Conservation (phyloP, 2,888 invertebrate genomes). For the Volucella zonaria region DNA sequence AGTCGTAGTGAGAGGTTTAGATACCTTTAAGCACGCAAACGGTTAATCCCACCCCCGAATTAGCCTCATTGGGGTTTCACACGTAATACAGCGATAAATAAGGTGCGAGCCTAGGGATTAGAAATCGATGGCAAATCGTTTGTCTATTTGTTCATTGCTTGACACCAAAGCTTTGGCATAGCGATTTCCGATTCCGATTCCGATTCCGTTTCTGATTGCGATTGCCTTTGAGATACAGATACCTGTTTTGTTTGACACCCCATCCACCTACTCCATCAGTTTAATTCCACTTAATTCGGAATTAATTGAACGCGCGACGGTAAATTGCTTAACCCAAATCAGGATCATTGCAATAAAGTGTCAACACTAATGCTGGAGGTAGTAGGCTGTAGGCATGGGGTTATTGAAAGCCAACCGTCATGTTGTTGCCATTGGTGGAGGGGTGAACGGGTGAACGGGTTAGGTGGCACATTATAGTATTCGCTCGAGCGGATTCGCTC, state of each 20-base stretch:
- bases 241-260: slow-evolving; percentile 20
- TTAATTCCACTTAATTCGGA: slow-evolving; percentile 70
- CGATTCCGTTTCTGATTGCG: no score
- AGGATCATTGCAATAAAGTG: slow-evolving; percentile 64
- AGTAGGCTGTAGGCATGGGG: slow-evolving; percentile 27
- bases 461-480: slow-evolving; percentile 46
- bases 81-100: slow-evolving; percentile 50
- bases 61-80: slow-evolving; percentile 55
- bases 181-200: no score
- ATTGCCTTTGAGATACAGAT: background rate
- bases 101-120: slow-evolving; percentile 43
- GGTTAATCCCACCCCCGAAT: slow-evolving; percentile 15
- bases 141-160: slow-evolving; percentile 33
- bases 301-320: slow-evolving; percentile 71
- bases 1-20: slow-evolving; percentile 19
- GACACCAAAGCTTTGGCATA: slow-evolving; percentile 29
- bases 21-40: slow-evolving; percentile 51
- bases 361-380: slow-evolving; percentile 36
- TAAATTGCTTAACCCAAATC: slow-evolving; percentile 70
- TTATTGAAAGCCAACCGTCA: slow-evolving; percentile 27
- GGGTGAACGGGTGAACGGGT: background rate
- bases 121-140: slow-evolving; percentile 56
- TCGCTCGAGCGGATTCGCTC: slow-evolving; percentile 43
- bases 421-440: background rate
- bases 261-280: slow-evolving; percentile 27